These are phyloP conservation scores for Cynocephalus volans DNA, from an alignment of 2,113 vertebrate species.

Conservation along the genomic window DNA sequence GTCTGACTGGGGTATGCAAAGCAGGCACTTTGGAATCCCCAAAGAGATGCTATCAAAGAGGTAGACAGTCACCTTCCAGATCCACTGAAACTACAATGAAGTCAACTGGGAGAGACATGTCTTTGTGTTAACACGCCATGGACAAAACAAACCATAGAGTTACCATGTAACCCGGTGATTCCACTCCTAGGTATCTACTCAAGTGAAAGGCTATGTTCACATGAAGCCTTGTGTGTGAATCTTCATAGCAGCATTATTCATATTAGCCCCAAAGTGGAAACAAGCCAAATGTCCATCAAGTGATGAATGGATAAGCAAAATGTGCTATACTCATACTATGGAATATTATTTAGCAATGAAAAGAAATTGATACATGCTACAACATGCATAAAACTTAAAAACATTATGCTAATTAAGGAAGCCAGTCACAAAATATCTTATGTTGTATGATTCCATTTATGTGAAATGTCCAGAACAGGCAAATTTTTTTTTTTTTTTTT, in stretches of 20 bases:
- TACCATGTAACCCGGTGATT: background rate
- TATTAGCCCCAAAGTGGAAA: background rate
- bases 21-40: background rate
- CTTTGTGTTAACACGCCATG: background rate
- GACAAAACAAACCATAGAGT: background rate
- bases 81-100: background rate
- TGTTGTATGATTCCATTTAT: background rate
- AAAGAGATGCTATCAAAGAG: background rate
- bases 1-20: background rate
- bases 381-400: background rate
- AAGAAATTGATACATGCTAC: background rate
- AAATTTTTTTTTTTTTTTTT: background rate
- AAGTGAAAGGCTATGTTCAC: background rate
- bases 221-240: background rate
- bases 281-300: background rate
- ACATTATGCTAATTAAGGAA: constrained; percentile 13
- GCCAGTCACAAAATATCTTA: background rate
- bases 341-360: background rate
- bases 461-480: background rate
- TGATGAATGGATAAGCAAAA: background rate
- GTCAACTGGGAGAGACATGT: background rate
- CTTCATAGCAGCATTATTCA: background rate
- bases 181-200: background rate
- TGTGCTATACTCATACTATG: background rate
- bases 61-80: background rate